Evolutionary conservation across 2,888 invertebrate genomes (phyloP).

Genomic region (Tetranychus truncatus): DNA sequence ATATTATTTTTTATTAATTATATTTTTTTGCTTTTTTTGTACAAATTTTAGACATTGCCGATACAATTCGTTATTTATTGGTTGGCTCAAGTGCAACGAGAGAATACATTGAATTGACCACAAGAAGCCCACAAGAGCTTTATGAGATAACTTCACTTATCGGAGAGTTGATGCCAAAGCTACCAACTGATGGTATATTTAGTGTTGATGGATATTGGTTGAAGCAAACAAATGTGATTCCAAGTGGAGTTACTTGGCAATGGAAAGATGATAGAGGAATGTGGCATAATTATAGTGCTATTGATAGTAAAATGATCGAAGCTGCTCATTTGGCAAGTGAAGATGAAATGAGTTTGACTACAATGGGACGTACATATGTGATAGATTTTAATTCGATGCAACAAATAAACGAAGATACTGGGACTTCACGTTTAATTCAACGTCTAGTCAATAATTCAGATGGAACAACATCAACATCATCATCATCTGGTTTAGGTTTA

Average conservation of each 20-base stretch:
- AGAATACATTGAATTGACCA: conserved; percentile 47
- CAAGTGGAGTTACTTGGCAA: conserved; percentile 77
- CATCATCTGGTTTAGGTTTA: conserved; percentile 24
- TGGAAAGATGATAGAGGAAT: conserved; percentile 84
- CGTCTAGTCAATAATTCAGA: conserved; percentile 40
- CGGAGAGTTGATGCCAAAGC: conserved; percentile 86
- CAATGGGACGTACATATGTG: conserved; percentile 79
- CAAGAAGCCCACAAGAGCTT: conserved; percentile 81
- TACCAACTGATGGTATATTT: conserved; percentile 88
- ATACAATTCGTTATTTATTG: conserved; percentile 77
- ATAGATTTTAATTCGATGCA: conserved; percentile 94
- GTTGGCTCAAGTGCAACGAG: conserved; percentile 48
- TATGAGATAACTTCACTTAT: conserved; percentile 93
- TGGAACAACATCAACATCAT: conserved; percentile 17
- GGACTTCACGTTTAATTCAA: conserved; percentile 78
- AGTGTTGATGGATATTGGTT: conserved; percentile 64
- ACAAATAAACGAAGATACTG: conserved; percentile 94
- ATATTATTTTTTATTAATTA: conserved; percentile 85
- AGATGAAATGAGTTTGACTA: conserved; percentile 80
- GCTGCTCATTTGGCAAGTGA: conserved; percentile 79
- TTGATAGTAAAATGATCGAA: conserved; percentile 84
- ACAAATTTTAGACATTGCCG: conserved; percentile 52
- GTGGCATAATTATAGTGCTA: conserved; percentile 77
- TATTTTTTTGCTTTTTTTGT: conserved; percentile 36
- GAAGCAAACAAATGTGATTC: conserved; percentile 38